Base-by-base conservation (phyloP, 1,140 invertebrate genomes). In the Drosophila paulistorum region DNA sequence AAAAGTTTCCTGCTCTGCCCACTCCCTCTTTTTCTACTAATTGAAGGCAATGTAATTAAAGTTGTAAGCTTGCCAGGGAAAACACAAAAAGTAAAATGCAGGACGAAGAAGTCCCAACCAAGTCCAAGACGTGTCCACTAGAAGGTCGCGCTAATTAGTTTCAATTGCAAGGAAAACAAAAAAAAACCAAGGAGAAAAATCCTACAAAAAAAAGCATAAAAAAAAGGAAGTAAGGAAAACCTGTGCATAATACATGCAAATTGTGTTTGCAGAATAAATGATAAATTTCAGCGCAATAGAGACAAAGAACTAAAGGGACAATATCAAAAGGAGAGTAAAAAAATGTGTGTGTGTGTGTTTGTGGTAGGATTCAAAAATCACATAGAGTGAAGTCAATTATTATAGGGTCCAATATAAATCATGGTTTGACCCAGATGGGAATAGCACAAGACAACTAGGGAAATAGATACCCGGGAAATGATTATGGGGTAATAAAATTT, bases 21-120 rank as follows among this genome's bases (percentile, higher is more conserved):
- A 17, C 45, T 48, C 14, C 7, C 14, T 48, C 45, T 17, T 17
- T 48, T 20, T 51, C 45, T n/a, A 4, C 45, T 59, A 76, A 68
- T 65, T 72, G 77, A 69, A 76, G 65, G 74, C 74, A 76, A 76
- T 64, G 64, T 70, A 72, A 79, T 86, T 81, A 81, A 81, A 68
- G 75, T 72, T 76, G 59, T 41, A 73, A 75, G 65, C 65, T 69
- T 42, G 23, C 42, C 48, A 55, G 63, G 30, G 63, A 66, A 77
- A 80, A 67, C 65, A 76, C 72, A 41, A 65, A 55, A 62, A 48
- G 68, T 37, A 30, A 30, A 35, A 41, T 62, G 48, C 65, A 54
- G 20, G 45, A 33, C 35, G 42, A 64, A 26, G 48, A 62, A 41
- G 23, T 42, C 33, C 17, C 51, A 48, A 54, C 51, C 41, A 17